Conservation (phyloP, 2,888 invertebrate genomes). For the Diplazon laetatorius region DNA sequence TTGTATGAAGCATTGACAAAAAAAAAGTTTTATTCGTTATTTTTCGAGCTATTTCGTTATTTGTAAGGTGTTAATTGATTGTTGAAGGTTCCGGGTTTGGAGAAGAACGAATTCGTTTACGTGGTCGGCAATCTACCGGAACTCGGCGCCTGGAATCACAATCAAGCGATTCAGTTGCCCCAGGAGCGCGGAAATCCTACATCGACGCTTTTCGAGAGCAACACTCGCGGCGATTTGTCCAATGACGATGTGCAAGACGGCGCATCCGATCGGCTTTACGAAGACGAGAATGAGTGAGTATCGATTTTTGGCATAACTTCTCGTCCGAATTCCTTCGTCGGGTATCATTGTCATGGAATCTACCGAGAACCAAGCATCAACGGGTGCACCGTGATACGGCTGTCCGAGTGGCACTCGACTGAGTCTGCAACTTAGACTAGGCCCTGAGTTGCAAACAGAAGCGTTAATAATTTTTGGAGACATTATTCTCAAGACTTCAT, state of each 20-base stretch:
- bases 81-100: conserved; percentile 76
- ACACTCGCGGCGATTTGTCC: conserved; percentile 70
- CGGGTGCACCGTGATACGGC: neutral
- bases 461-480: too few species aligned
- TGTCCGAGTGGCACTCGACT: neutral
- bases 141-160: conserved; percentile 81
- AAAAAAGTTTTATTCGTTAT: neutral
- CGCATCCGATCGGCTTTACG: conserved; percentile 71
- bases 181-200: conserved; percentile 72
- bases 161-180: conserved; percentile 78
- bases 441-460: too few species aligned
- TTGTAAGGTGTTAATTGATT: conserved; percentile 1
- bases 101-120: conserved; percentile 79
- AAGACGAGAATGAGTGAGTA: conserved; percentile 74
- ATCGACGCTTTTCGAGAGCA: conserved; percentile 72
- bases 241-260: conserved; percentile 72
- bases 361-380: conserved; percentile 5
- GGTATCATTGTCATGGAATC: neutral
- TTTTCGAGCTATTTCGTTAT: neutral
- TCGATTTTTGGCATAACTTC: conserved; percentile 5
- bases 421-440: too few species aligned
- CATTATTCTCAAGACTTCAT: too few species aligned
- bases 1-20: too few species aligned
- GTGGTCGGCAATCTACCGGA: conserved; percentile 81
- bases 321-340: neutral